phyloP scores from a whole-genome alignment of 2,113 vertebrate species.

The Martes martes region DNA sequence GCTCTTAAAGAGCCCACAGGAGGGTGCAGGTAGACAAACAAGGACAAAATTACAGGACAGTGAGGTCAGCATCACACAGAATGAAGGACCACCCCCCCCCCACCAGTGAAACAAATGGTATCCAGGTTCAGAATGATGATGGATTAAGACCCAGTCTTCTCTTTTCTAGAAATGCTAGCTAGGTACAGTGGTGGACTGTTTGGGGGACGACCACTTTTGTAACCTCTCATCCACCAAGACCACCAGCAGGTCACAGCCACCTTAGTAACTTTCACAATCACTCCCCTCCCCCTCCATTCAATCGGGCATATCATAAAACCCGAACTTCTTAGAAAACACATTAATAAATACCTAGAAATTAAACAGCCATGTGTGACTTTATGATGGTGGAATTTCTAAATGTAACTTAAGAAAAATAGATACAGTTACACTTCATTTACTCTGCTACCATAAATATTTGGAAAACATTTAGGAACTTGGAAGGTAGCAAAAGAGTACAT shows the following conservation, averaged over 20 bases:
- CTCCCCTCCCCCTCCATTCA: background rate
- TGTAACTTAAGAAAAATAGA: conserved; percentile 34
- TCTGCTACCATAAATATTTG: conserved; percentile 50
- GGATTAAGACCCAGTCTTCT: background rate
- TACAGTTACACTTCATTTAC: conserved; percentile 19
- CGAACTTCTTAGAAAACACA: background rate
- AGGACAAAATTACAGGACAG: background rate
- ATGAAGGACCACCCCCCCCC: background rate
- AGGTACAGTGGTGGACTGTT: too few species aligned
- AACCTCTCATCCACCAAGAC: background rate
- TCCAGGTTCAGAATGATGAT: background rate
- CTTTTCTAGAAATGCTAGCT: background rate
- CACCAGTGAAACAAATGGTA: background rate
- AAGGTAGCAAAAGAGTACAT: conserved; percentile 28
- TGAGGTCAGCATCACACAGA: background rate
- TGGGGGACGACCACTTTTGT: background rate
- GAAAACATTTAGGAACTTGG: conserved; percentile 36
- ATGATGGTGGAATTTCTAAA: conserved; percentile 31
- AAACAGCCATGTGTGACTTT: background rate
- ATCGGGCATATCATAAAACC: background rate
- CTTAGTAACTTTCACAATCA: background rate
- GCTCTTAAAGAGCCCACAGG: background rate
- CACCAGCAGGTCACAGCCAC: background rate
- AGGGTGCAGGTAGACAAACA: background rate
- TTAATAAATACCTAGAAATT: conserved; percentile 46